These are phyloP conservation scores for Parnassius smintheus DNA, from an alignment of 2,888 invertebrate species.

Conservation along the genomic window DNA sequence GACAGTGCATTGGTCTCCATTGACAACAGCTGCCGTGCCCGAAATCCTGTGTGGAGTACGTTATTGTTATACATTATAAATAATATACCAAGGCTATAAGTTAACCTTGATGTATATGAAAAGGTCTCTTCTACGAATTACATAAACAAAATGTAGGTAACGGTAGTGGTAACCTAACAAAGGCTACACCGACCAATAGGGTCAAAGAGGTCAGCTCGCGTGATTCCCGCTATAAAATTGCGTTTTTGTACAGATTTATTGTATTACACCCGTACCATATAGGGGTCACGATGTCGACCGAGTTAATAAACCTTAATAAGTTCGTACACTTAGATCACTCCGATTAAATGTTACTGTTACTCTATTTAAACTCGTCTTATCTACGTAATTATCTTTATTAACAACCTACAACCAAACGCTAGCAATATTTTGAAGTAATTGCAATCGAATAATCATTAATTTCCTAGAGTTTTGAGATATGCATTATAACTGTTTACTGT, in stretches of 20 bases:
- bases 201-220: conserved; percentile 68
- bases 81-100: too few species aligned
- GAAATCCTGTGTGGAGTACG: too few species aligned
- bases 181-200: conserved; percentile 44
- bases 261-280: conserved; percentile 56
- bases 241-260: conserved; percentile 70
- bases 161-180: conserved; percentile 1
- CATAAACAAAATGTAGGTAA: conserved; percentile 8
- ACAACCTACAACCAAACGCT: conserved; percentile 23
- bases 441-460: conserved; percentile 25
- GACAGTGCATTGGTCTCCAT: too few species aligned
- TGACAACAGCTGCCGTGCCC: too few species aligned
- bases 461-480: conserved; percentile 25
- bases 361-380: conserved; percentile 50
- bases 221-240: conserved; percentile 69
- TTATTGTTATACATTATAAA: too few species aligned
- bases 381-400: conserved; percentile 51
- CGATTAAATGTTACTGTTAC: conserved; percentile 44
- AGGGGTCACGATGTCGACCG: conserved; percentile 67
- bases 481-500: conserved; percentile 13
- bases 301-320: conserved; percentile 71
- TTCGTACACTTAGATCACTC: conserved; percentile 46
- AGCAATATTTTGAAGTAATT: conserved; percentile 32
- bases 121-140: background rate
- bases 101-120: too few species aligned